Percentiles rank a stretch among this genome's conserved stretches.
These are phyloP conservation scores for Phalloptychus januarius DNA, from an alignment of 2,797 vertebrate species.

Conservation along the genomic window DNA sequence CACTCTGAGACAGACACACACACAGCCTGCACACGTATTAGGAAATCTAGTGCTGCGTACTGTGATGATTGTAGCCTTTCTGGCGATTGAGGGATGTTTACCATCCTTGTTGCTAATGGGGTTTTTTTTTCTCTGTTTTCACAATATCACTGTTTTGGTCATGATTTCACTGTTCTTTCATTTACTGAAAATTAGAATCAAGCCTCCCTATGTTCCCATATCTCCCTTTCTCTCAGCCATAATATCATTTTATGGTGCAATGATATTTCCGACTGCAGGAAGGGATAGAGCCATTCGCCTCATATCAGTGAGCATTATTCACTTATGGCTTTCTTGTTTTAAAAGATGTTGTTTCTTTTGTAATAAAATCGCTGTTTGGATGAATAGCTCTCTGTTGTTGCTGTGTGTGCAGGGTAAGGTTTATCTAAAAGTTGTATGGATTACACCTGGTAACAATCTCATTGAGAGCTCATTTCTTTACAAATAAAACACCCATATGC, in stretches of 20 bases:
- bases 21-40: slow-evolving; percentile 41
- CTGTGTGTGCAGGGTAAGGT: slow-evolving; percentile 9
- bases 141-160: slow-evolving; percentile 49
- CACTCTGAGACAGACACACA: slow-evolving; percentile 46
- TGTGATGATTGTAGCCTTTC: slow-evolving; percentile 60
- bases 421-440: slow-evolving; percentile 22
- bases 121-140: slow-evolving; percentile 29
- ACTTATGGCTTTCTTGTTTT: slow-evolving; percentile 58
- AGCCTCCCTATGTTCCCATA: slow-evolving; percentile 14
- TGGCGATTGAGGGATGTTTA: slow-evolving; percentile 63
- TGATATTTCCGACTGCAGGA: slow-evolving; percentile 62
- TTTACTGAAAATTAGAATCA: slow-evolving; percentile 59
- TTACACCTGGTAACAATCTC: slow-evolving; percentile 25
- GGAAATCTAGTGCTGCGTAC: slow-evolving; percentile 51
- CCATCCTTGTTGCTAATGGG: slow-evolving; percentile 30
- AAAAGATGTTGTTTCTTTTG: slow-evolving; percentile 48
- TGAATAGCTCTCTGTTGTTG: slow-evolving; percentile 33
- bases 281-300: slow-evolving; percentile 47
- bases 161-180: slow-evolving; percentile 47
- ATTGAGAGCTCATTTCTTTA: slow-evolving; percentile 39
- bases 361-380: slow-evolving; percentile 56
- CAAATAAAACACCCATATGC: background rate
- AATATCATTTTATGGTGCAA: slow-evolving; percentile 64
- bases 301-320: slow-evolving; percentile 62
- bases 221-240: slow-evolving; percentile 29